Conservation (phyloP, 2,888 invertebrate genomes). For the Folsomia manolachei region DNA sequence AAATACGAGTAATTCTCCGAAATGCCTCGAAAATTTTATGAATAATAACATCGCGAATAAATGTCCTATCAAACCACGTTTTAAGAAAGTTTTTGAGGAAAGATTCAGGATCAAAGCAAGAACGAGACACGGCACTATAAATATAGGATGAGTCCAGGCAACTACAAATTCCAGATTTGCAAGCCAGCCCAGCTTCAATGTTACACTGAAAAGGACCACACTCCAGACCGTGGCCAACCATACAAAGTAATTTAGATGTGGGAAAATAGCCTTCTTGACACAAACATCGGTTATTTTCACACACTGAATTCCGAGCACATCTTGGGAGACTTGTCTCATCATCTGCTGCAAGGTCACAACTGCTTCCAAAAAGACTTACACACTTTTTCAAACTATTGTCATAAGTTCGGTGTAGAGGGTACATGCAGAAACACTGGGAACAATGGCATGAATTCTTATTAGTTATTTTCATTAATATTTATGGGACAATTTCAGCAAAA, state of each 20-base stretch:
- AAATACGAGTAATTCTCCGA: not conserved
- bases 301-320: constrained; percentile 30
- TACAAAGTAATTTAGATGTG: constrained; percentile 21
- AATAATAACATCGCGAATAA: constrained; percentile 18
- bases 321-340: constrained; percentile 12
- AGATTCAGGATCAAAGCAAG: constrained; percentile 32
- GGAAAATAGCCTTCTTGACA: constrained; percentile 29
- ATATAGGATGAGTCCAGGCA: constrained; percentile 32
- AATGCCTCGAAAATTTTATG: not conserved
- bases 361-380: constrained; percentile 28
- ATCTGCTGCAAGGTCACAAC: not conserved
- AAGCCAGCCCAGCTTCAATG: constrained; percentile 32
- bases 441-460: not conserved
- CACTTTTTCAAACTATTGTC: constrained; percentile 28
- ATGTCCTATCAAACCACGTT: constrained; percentile 5
- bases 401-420: constrained; percentile 26
- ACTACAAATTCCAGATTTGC: constrained; percentile 30
- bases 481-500: no score
- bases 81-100: constrained; percentile 21
- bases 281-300: constrained; percentile 24
- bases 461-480: not conserved
- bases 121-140: constrained; percentile 24
- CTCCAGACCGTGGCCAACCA: constrained; percentile 17
- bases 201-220: constrained; percentile 32
- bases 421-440: constrained; percentile 30